Evolutionary conservation across 2,888 invertebrate genomes (phyloP).

Genomic region (Ferrisia virgata): DNA sequence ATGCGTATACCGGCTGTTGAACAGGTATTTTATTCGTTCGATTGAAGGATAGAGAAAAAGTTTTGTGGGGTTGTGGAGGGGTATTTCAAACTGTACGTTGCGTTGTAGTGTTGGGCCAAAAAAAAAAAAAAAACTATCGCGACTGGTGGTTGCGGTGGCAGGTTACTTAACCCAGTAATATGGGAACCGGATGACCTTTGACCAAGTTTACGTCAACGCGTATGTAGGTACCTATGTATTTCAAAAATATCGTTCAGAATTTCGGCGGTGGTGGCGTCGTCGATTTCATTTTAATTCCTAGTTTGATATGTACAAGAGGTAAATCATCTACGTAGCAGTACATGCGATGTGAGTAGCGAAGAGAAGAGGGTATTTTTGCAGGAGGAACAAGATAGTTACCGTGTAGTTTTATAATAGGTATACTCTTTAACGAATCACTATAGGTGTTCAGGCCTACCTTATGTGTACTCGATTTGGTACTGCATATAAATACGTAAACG

Average conservation of each 20-base stretch:
- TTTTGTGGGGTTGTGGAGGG: no score
- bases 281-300: background rate
- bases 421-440: slow-evolving; percentile 25
- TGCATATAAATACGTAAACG: no score
- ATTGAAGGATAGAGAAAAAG: no score
- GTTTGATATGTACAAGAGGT: background rate
- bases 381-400: no score
- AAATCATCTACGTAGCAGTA: no score
- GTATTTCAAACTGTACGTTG: no score
- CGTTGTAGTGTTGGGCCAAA: background rate
- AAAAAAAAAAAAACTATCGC: background rate
- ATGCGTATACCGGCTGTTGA: background rate
- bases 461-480: background rate
- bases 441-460: background rate
- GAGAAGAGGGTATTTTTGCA: no score
- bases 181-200: slow-evolving; percentile 24
- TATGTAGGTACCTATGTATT: background rate
- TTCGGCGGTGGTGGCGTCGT: background rate
- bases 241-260: background rate
- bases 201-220: slow-evolving; percentile 8
- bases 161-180: background rate
- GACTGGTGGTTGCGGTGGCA: background rate
- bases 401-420: background rate
- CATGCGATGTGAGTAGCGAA: no score
- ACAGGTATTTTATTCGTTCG: no score